phyloP scores from a whole-genome alignment of 2,113 vertebrate species.

The Candoia aspera region DNA sequence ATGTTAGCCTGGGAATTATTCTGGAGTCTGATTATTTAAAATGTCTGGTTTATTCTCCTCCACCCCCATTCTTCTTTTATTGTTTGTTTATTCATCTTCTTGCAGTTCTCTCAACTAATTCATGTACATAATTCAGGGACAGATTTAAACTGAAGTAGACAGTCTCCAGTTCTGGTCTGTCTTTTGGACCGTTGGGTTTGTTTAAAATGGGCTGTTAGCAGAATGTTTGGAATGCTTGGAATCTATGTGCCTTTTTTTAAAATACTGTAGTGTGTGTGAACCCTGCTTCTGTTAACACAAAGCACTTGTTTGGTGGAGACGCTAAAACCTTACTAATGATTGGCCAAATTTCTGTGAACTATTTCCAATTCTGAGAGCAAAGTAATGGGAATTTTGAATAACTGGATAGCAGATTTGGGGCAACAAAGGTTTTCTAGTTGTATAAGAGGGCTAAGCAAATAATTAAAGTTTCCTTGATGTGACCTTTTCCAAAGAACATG shows the following conservation, averaged over 20 bases:
- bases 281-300: background rate
- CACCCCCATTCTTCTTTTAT: slow-evolving; percentile 18
- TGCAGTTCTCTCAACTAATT: slow-evolving; percentile 58
- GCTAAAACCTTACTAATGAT: background rate
- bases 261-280: background rate
- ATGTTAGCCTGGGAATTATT: slow-evolving; percentile 56
- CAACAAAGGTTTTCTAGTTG: slow-evolving; percentile 4
- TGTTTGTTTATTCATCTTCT: slow-evolving; percentile 70
- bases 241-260: slow-evolving; percentile 60
- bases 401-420: slow-evolving; percentile 20
- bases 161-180: slow-evolving; percentile 57
- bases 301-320: background rate
- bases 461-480: too few species aligned
- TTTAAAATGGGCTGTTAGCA: slow-evolving; percentile 55
- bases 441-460: too few species aligned
- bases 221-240: slow-evolving; percentile 63
- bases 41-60: slow-evolving; percentile 60
- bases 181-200: slow-evolving; percentile 55
- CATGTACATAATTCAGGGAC: slow-evolving; percentile 59
- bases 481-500: too few species aligned
- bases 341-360: slow-evolving; percentile 34
- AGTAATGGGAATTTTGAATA: slow-evolving; percentile 34
- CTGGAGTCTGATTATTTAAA: slow-evolving; percentile 41
- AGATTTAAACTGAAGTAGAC: slow-evolving; percentile 66
- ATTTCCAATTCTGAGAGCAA: slow-evolving; percentile 29